Base-by-base conservation (phyloP, 2,797 vertebrate species). In the Ctenopoma kingsleyae region DNA sequence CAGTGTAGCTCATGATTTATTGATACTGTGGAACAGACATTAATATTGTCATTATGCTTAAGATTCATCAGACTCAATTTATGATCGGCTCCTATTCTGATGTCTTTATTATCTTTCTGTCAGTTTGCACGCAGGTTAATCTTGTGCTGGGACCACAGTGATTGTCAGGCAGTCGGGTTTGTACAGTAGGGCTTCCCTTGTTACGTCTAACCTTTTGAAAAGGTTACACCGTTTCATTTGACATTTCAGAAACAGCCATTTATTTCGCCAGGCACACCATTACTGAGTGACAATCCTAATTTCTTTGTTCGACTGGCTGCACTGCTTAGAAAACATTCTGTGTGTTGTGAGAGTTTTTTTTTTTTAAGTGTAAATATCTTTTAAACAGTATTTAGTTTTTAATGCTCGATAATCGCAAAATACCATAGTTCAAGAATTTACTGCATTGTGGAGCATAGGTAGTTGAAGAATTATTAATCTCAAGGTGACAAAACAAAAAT, bases 151-250 rank as follows among this genome's bases (percentile, higher is more conserved):
- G 69, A 56, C 58, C 41, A 23, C 38, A n/a, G 41, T 59, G 65
- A 52, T 59, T 52, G 60, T 71, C 74, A 71, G 57, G 55, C 58
- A 41, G 51, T 30, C 56, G 60, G 55, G 71, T 79, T 82, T 66
- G 76, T 75, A 70, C 72, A 72, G 83, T 59, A 41, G 67, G 65
- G 43, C 60, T 78, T 61, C 59, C 64, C 79, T 83, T 83, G 85
- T 89, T 88, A 85, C 22, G 59, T 20, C 52, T 83, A 88, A 92
- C 90, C 89, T 92, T 96, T 90, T 2, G 2, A 91, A 92, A 47
- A 92, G 89, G 90, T 90, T 82, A 75, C 71, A 71, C 61, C 27
- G 19, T 81, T 88, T 83, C 72, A 25, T 71, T 62, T 90, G 89
- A 90, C 89, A 91, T 93, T 93, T 93, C 50, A 68, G 77, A 84